A percentile compares a stretch with the other conserved stretches of the same genome.
Evolutionary conservation across 2,797 vertebrate species (phyloP).

Genomic region (Taeniopygia guttata): DNA sequence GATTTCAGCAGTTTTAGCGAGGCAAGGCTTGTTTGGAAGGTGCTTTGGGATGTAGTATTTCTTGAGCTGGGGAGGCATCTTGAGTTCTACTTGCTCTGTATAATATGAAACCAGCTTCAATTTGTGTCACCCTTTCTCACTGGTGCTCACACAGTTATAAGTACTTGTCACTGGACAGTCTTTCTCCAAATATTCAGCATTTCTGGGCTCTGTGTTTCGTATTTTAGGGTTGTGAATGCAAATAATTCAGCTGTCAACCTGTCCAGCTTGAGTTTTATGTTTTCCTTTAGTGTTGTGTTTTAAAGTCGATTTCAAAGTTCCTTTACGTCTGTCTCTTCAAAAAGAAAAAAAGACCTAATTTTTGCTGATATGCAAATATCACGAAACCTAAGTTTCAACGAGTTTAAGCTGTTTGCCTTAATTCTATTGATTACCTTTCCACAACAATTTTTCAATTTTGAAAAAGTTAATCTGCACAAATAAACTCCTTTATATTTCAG

Average conservation of each 20-base stretch:
- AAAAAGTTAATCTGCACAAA: neutral
- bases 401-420: neutral
- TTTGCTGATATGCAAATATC: neutral
- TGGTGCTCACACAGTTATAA: neutral
- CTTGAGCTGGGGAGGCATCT: neutral
- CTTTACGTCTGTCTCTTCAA: neutral
- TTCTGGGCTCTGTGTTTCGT: neutral
- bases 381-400: accelerated
- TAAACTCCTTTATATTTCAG: neutral
- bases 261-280: neutral
- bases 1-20: neutral
- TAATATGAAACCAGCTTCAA: neutral
- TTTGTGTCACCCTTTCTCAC: neutral
- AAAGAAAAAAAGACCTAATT: neutral
- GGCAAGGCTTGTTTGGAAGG: accelerated
- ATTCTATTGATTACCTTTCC: neutral
- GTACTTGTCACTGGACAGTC: neutral
- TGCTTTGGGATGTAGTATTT: neutral
- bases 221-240: neutral
- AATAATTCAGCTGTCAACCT: neutral
- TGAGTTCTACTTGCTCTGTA: neutral
- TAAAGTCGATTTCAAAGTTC: neutral
- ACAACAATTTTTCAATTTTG: neutral
- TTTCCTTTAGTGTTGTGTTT: neutral
- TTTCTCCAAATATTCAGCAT: neutral